Evolutionary conservation across 2,888 invertebrate genomes (phyloP).

Genomic region (Callinectes sapidus): DNA sequence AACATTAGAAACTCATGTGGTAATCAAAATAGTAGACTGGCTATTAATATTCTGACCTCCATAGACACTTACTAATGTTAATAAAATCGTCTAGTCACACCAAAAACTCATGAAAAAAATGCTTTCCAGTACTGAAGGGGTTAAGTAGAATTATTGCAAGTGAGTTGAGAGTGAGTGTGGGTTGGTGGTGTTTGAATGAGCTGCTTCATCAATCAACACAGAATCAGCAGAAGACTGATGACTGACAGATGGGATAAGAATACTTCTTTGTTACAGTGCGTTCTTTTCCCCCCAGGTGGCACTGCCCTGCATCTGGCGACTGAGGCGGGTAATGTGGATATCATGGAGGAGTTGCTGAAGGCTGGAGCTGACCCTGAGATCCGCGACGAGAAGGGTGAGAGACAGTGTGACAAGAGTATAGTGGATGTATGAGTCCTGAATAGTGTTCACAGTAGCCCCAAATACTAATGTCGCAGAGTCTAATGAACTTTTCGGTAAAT

Average conservation of each 20-base stretch:
- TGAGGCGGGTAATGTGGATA: slow-evolving; percentile 29
- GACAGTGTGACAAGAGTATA: background rate
- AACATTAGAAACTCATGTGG: no score
- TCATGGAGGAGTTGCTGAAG: slow-evolving; percentile 36
- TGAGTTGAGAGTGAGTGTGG: background rate
- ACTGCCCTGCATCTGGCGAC: slow-evolving; percentile 47
- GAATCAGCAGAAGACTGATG: background rate
- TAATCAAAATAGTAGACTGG: no score
- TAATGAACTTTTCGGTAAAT: background rate
- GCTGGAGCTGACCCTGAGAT: slow-evolving; percentile 15
- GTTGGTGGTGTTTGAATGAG: background rate
- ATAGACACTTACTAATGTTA: no score
- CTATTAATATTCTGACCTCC: no score
- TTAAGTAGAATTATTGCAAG: no score
- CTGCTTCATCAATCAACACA: background rate
- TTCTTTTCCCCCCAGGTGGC: slow-evolving; percentile 10
- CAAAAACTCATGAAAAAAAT: no score
- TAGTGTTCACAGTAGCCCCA: background rate
- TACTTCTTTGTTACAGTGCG: background rate
- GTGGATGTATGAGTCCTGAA: background rate
- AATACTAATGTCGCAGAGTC: background rate
- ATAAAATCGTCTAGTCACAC: no score
- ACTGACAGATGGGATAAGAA: background rate
- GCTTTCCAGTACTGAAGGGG: no score
- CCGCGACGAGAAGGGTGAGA: slow-evolving; percentile 36